phyloP scores from a whole-genome alignment of 2,888 invertebrate genomes.

The Ceriagrion tenellum region DNA sequence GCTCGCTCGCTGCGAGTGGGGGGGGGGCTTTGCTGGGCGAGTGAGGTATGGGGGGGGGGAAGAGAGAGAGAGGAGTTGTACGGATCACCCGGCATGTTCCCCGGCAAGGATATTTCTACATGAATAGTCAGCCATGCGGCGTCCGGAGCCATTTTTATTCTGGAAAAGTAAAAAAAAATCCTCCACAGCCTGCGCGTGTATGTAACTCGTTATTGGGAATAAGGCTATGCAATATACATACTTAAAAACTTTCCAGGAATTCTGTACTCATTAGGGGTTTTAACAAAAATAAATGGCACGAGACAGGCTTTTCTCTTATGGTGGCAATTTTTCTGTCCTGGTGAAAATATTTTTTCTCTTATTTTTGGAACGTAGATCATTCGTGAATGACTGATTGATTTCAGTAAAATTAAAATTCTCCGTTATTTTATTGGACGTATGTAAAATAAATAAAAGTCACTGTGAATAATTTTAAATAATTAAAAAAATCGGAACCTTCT shows the following conservation, averaged over 20 bases:
- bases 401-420: too few relatives aligned
- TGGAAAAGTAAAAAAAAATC: background rate
- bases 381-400: background rate
- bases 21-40: background rate
- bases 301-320: background rate
- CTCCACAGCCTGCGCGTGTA: background rate
- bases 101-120: background rate
- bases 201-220: slow-evolving; percentile 43
- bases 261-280: slow-evolving; percentile 25
- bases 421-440: too few relatives aligned
- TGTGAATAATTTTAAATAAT: too few relatives aligned
- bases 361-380: background rate
- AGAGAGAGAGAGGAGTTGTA: background rate
- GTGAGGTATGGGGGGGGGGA: background rate
- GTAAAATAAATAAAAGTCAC: too few relatives aligned
- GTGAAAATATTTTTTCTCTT: background rate
- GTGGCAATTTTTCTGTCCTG: background rate
- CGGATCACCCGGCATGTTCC: slow-evolving; percentile 28
- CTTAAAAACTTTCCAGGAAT: background rate
- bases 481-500: too few relatives aligned
- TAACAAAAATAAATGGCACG: background rate
- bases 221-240: slow-evolving; percentile 16
- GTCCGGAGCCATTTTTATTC: slow-evolving; percentile 43
- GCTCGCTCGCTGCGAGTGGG: slow-evolving; percentile 41
- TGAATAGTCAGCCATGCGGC: slow-evolving; percentile 13